Percentiles rank a stretch among this genome's conserved stretches.
Conservation (phyloP, 35 echinoderm and acorn worm genomes). For the Apostichopus parvimensis region DNA sequence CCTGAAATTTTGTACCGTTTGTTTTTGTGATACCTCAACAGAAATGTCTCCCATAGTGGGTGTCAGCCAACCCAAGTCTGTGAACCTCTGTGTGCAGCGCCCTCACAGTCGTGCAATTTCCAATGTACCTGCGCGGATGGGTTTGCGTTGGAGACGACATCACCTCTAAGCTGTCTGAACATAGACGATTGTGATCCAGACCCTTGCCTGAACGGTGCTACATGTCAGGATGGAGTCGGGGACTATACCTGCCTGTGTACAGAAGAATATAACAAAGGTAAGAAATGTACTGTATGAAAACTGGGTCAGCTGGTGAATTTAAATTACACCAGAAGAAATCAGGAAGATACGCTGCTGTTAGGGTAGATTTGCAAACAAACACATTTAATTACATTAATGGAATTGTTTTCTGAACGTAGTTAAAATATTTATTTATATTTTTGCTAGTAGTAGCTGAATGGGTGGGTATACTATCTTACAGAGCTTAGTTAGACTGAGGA, state of each 20-base stretch:
- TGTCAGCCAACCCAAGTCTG: constrained; percentile 84
- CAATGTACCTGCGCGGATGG: constrained; percentile 84
- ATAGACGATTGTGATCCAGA: constrained; percentile 84
- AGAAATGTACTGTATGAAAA: background rate
- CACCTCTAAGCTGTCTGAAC: constrained; percentile 78
- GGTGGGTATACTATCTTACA: too few relatives aligned
- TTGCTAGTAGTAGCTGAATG: too few relatives aligned
- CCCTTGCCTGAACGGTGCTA: constrained; percentile 93
- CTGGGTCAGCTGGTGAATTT: too few relatives aligned
- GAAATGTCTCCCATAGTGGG: constrained; percentile 82
- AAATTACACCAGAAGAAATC: too few relatives aligned
- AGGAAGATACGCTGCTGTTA: too few relatives aligned
- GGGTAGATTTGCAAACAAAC: too few relatives aligned
- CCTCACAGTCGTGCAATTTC: constrained; percentile 86
- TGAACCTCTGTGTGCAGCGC: constrained; percentile 75
- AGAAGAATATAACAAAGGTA: constrained; percentile 94
- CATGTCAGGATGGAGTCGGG: constrained; percentile 88
- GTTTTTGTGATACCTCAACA: constrained; percentile 32
- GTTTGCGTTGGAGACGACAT: constrained; percentile 43
- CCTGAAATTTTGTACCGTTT: background rate
- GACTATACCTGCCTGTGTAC: constrained; percentile 96
- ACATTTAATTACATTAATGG: too few relatives aligned
- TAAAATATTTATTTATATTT: too few relatives aligned
- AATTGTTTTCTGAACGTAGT: too few relatives aligned
- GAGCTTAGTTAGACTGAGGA: too few relatives aligned